Evolutionary conservation across 2,113 vertebrate species (phyloP).

Genomic region (Solea senegalensis): DNA sequence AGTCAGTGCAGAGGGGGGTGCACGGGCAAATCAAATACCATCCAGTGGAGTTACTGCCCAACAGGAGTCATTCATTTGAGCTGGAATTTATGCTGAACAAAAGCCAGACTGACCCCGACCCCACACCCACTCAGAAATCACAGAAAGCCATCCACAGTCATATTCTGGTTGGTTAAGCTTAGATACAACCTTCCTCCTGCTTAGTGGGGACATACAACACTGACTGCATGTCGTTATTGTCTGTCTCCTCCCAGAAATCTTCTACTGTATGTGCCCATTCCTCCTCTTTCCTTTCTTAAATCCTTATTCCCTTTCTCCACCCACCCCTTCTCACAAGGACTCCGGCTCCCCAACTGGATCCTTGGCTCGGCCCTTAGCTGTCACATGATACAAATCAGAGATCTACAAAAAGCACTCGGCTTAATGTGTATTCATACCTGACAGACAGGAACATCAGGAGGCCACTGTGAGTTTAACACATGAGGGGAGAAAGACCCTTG

Average conservation of each 20-base stretch:
- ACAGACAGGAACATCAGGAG: conserved; percentile 34
- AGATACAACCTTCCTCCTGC: not conserved
- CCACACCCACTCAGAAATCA: conserved; percentile 38
- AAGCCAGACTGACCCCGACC: conserved; percentile 47
- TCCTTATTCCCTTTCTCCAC: not conserved
- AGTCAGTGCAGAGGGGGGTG: conserved; percentile 24
- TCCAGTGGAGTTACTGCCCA: conserved; percentile 28
- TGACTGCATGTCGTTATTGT: not conserved
- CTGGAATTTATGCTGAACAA: conserved; percentile 67
- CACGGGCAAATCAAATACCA: conserved; percentile 37
- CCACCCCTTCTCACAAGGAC: conserved; percentile 20
- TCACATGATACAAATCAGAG: conserved; percentile 64
- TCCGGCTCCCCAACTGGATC: conserved; percentile 46
- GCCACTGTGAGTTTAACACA: not conserved
- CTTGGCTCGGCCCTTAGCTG: conserved; percentile 49
- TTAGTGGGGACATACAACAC: not conserved
- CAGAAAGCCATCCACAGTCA: conserved; percentile 32
- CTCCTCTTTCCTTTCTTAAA: conserved; percentile 5
- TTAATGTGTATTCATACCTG: conserved; percentile 7
- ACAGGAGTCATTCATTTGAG: conserved; percentile 49
- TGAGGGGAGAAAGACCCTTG: conserved; percentile 1
- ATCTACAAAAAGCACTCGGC: conserved; percentile 34
- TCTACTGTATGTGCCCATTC: not conserved
- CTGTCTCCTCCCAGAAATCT: not conserved
- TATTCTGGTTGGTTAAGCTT: conserved; percentile 54